Conservation (phyloP, 1,140 invertebrate genomes). For the Nasonia giraulti region DNA sequence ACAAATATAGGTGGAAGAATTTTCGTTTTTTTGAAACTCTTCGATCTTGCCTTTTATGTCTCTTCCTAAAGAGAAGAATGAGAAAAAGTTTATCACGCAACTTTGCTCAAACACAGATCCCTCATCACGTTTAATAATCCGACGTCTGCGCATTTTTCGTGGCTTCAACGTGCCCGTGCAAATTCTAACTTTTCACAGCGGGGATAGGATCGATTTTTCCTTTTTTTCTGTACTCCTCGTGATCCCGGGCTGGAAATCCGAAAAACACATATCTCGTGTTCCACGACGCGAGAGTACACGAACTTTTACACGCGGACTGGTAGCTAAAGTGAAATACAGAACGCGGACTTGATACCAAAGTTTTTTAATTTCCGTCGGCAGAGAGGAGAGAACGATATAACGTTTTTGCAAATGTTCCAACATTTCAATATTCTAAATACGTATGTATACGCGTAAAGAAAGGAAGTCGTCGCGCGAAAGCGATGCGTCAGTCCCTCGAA, state of each 20-base stretch:
- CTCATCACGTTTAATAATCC: no score
- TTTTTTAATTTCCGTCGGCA: no score
- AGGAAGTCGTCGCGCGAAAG: background rate
- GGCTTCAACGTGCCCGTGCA: background rate
- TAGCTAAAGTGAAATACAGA: background rate
- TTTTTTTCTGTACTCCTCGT: background rate
- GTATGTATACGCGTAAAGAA: background rate
- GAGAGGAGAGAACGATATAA: no score
- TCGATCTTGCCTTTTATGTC: no score
- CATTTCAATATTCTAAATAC: no score
- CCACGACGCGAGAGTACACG: background rate
- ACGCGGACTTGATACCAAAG: no score
- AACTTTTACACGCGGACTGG: background rate
- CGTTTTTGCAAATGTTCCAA: background rate
- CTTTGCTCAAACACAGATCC: no score
- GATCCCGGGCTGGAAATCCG: background rate
- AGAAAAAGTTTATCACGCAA: no score
- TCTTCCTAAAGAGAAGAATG: no score
- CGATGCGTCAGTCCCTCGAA: slow-evolving; percentile 30
- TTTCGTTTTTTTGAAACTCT: background rate
- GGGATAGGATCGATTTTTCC: background rate
- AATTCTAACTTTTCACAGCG: background rate
- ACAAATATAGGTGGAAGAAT: background rate
- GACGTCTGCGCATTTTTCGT: no score
- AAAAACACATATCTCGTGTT: slow-evolving; percentile 11